Evolutionary conservation across 1,140 invertebrate genomes (phyloP), one percentile per base, ranked within the genome.

Genomic region (Cotesia glomerata): DNA sequence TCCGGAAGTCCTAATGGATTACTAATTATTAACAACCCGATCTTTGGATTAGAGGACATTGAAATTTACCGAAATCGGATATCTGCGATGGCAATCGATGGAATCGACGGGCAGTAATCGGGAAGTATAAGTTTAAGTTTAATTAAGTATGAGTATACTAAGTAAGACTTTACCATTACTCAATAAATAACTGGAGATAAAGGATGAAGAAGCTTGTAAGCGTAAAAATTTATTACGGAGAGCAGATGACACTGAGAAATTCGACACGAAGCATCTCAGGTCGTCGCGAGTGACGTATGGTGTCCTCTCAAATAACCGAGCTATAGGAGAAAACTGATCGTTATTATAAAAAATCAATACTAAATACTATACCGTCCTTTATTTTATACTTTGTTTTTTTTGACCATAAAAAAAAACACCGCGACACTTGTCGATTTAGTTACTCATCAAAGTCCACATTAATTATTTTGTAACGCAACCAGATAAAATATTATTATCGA

Each of bases 191-290:
- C 26, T 26, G 26, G 26, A 26, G 26, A 26, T 26, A 26, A 3
- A 26, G 11, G 39, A 45, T 11, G 5, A 45, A 45, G 11, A 11
- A 9, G 39, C 11, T 9, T 45, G 39, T 45, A 49, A 56, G 49
- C 62, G 26, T 3, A 26, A 26, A 26, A 26, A 26, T 26, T 2
- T 26, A 67, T 68, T 72, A 51, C 75, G 75, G 68, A 49, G 72
- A 70, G 69, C 75, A 77, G 75, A 77, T 75, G 75, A 77, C 75
- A 76, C 72, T 49, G 58, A 65, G 75, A 77, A 77, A 77, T 64
- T 75, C 56, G 73, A 77, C 68, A 73, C 73, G 73, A 73, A 54
- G 16, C 13, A 51, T 72, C 35, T 71, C 11, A 9, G 7, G 39
- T 45, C 65, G 52, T 72, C 66, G 51, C 58, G 61, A 26, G 39